Evolutionary conservation across 1,140 invertebrate species (phyloP).

Genomic region (Cydia pomonella): DNA sequence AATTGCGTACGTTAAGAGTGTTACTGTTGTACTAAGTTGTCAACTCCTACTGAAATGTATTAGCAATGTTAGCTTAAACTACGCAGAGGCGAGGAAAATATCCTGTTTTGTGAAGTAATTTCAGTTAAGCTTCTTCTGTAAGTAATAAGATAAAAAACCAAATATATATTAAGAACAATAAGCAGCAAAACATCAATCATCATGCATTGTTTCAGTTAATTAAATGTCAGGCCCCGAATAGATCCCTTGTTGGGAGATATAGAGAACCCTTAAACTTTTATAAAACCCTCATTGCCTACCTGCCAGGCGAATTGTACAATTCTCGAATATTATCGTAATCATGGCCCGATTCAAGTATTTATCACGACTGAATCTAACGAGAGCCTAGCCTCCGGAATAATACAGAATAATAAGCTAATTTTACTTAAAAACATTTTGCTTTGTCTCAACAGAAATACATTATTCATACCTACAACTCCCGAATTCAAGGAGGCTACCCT

Average conservation of each 20-base stretch:
- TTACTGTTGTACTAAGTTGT: no score
- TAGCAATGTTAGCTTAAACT: background rate
- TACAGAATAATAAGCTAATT: background rate
- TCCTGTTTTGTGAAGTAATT: background rate
- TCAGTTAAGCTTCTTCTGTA: no score
- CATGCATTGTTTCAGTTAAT: background rate
- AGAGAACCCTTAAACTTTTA: no score
- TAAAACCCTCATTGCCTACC: no score
- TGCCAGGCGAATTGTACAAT: no score
- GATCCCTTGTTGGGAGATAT: no score
- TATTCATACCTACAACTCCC: conserved; percentile 19
- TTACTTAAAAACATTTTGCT: conserved; percentile 34
- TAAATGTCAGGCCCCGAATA: background rate
- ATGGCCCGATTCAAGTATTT: background rate
- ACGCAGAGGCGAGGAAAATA: background rate
- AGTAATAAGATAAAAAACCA: no score
- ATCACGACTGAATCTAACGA: background rate
- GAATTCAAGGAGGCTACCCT: conserved; percentile 21
- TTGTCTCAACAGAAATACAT: conserved; percentile 20
- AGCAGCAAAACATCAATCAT: no score
- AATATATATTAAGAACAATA: no score
- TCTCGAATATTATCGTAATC: no score
- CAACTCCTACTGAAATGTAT: background rate
- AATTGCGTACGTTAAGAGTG: no score
- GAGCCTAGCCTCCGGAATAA: background rate